Base-by-base conservation (phyloP, 2,113 vertebrate genomes). In the Nothocercus nigrocapillus region DNA sequence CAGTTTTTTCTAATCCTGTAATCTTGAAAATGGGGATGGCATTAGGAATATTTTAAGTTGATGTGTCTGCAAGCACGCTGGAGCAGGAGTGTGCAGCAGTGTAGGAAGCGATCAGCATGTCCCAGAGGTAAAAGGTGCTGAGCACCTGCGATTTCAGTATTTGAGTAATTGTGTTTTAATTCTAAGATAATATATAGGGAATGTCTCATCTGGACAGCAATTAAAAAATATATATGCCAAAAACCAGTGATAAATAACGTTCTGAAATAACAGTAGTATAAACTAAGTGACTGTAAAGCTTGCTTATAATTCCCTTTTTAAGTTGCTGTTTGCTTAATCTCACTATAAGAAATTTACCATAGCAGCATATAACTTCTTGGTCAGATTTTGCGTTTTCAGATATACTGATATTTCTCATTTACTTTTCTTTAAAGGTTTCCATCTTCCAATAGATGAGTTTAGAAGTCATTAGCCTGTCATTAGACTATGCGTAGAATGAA, bases 141-240 rank as follows among this genome's bases (percentile, higher is more conserved):
- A 54, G 5, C 74, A 56, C 58, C 58, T 90, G 45, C 58, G 84
- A 42, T 90, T 80, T 85, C 90, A 95, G 88, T 70, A 93, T 93
- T 88, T 86, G 82, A 66, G 93, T 96, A 96, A 73, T 56, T 90
- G 76, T 94, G 77, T 91, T 92, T 87, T 91, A 49, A 27, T 16
- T 62, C 5, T 25, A 36, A 76, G 24, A 63, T 42, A 54, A 13
- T 34, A 80, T 9, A 7, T 16, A 58, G 24, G 9, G n/a, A 34
- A 27, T 5, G 24, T 67, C 22, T 79, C 7, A 22, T 34, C 9
- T 68, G 11, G 53, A 4, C 19, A 68, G 42, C 16, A 8, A 25
- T 51, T 34, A 72, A 36, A 32, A 85, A 90, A 85, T 40, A 45
- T 8, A 13, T 38, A 53, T 67, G 3, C 4, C 5, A 18, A 22